These are phyloP conservation scores for Lonchura striata DNA, from an alignment of 2,113 vertebrate genomes.

Conservation along the genomic window DNA sequence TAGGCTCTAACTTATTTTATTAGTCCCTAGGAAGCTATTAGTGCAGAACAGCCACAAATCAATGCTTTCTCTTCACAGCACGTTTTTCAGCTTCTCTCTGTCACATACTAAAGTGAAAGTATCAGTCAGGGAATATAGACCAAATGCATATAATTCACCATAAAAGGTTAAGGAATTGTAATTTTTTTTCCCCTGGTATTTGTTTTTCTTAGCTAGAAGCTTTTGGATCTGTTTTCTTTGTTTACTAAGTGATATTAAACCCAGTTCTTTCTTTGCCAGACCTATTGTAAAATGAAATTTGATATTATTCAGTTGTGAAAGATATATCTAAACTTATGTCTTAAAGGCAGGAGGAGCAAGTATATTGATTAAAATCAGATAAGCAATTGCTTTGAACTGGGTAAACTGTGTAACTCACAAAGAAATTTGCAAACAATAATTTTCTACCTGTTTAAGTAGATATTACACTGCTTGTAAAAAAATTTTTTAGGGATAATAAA, in stretches of 20 bases:
- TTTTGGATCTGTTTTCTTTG: background rate
- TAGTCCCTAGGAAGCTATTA: slow-evolving; percentile 45
- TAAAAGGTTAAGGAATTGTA: background rate
- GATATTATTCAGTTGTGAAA: background rate
- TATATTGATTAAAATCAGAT: background rate
- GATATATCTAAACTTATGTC: background rate
- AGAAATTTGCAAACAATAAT: background rate
- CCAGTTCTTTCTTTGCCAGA: background rate
- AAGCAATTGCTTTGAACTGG: background rate
- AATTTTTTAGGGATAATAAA: background rate
- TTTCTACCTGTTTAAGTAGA: background rate
- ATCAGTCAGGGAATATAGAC: background rate
- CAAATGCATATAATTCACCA: background rate
- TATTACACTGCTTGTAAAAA: background rate
- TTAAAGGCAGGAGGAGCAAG: background rate
- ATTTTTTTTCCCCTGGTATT: background rate
- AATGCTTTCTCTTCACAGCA: background rate
- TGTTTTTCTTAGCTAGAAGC: background rate
- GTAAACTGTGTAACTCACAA: background rate
- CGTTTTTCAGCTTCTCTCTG: background rate
- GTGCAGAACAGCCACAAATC: slow-evolving; percentile 18
- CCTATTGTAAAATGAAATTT: background rate
- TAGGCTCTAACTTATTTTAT: slow-evolving; percentile 54
- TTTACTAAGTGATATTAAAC: background rate
- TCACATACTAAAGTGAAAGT: slow-evolving; percentile 4